Conservation (phyloP, 2,113 vertebrate species). For the Carollia perspicillata region DNA sequence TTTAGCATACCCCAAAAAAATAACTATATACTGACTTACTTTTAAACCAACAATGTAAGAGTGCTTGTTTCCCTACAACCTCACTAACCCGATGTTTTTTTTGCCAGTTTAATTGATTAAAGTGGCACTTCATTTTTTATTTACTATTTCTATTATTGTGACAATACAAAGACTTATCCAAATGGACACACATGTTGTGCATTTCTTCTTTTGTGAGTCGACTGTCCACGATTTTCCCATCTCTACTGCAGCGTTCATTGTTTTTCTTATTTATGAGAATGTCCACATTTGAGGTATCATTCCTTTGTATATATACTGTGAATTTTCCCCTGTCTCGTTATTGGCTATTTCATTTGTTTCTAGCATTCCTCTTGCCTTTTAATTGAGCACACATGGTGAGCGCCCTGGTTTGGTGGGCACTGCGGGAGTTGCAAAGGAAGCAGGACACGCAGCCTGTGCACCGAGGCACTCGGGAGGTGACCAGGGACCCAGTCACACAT, state of each 20-base stretch:
- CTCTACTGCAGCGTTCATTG: neutral
- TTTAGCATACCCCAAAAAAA: neutral
- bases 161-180: neutral
- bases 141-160: neutral
- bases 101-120: neutral
- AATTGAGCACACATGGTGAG: constrained; percentile 28
- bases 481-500: neutral
- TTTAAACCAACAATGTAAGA: neutral
- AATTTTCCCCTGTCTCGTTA: constrained; percentile 8
- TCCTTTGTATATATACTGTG: neutral
- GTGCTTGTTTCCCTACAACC: neutral
- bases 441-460: neutral
- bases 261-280: neutral
- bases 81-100: neutral
- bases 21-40: neutral
- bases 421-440: neutral
- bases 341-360: constrained; percentile 20
- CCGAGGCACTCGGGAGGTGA: neutral
- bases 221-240: neutral
- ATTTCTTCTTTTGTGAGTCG: neutral
- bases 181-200: neutral
- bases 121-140: neutral
- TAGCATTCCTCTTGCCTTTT: neutral
- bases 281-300: neutral
- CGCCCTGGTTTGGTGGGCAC: neutral